Evolutionary conservation across 2,888 invertebrate species (phyloP), one percentile per base, ranked within the genome.

Genomic region (Cantharis flavilabris): DNA sequence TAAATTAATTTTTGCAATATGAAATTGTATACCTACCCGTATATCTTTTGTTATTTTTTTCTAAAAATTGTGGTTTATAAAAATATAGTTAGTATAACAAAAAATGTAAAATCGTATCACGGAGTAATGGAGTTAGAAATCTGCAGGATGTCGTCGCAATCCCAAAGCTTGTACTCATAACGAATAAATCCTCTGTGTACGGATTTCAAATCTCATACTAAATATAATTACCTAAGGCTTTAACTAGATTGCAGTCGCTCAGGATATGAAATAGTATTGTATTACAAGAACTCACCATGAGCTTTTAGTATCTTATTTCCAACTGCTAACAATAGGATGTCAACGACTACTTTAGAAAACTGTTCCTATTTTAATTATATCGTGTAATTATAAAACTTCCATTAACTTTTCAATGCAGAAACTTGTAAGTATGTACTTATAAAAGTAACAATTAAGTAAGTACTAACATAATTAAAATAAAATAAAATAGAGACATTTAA

Each of bases 161-260:
- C 72, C 74, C 75, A 49, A 64, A 72, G 77, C 77, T 72, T 74
- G 72, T 72, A 69, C 78, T 72, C 72, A 76, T 70, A 75, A 33
- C 64, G 72, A 72, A 78, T 70, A 78, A 78, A 78, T 78, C 78
- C 78, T 76, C 71, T 73, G 78, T 76, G 78, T 75, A 73, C 76
- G 75, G 78, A 78, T 78, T 78, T 78, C 76, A 73, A 73, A 78
- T 78, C 73, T 78, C 72, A 70, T 73, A 76, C 73, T 73, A 78
- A 78, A 78, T 78, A 72, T 78, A 73, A 78, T 78, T 78, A 76
- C 76, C 71, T 63, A 75, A 71, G 75, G 49, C 49, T 70, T 70
- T 70, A 49, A 70, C 49, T 70, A 49, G 20, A 70, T 49, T 70
- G 16, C 49, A 20, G 16, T 20, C 70, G 65, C 65, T 67, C 65